Evolutionary conservation across 2,113 vertebrate species (phyloP).

Genomic region (Eleginops maclovinus): DNA sequence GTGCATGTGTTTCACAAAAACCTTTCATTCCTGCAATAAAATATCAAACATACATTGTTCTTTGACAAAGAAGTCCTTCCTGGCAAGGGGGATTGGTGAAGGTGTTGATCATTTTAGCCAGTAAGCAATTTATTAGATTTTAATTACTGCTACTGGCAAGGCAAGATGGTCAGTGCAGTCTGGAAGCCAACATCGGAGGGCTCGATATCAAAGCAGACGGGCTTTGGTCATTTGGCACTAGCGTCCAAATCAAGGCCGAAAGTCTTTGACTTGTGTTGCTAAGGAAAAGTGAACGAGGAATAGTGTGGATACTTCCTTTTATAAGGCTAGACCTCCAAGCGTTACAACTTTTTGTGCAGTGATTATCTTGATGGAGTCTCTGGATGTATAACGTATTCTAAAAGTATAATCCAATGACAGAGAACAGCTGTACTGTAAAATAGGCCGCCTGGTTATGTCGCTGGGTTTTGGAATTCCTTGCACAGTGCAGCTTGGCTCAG

Average conservation of each 20-base stretch:
- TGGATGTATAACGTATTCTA: neutral
- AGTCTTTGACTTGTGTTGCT: neutral
- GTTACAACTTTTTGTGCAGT: neutral
- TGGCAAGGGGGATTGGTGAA: too few relatives aligned
- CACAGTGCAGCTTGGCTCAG: conserved; percentile 38
- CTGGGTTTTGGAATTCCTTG: conserved; percentile 36
- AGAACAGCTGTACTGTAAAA: neutral
- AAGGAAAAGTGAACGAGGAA: conserved; percentile 7
- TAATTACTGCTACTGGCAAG: conserved; percentile 10
- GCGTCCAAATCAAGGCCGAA: neutral
- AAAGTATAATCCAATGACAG: neutral
- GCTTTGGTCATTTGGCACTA: conserved; percentile 1
- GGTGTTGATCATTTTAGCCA: too few relatives aligned
- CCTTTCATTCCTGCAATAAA: neutral
- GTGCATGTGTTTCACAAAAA: neutral
- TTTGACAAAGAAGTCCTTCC: too few relatives aligned
- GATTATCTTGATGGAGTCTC: neutral
- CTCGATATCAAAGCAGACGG: conserved; percentile 13
- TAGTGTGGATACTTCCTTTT: neutral
- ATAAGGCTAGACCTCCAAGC: neutral
- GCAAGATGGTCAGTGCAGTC: neutral
- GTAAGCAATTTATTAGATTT: neutral
- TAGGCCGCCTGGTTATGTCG: neutral
- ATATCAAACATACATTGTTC: neutral
- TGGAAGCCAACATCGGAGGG: conserved; percentile 7